Base-by-base conservation (phyloP, 2,797 vertebrate species). In the Hybognathus amarus region DNA sequence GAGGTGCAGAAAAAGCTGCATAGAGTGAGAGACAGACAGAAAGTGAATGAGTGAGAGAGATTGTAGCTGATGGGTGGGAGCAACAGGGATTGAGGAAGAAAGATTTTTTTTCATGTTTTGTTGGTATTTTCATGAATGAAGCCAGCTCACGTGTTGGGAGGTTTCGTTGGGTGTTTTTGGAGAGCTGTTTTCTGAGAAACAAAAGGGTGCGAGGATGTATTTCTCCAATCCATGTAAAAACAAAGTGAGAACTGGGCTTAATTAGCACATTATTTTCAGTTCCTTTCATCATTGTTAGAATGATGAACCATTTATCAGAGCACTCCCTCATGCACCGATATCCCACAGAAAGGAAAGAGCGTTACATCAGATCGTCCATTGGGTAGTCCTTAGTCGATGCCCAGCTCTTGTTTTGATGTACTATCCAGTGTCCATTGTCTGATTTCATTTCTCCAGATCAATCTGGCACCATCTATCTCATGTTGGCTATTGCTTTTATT, bases 61-160 rank as follows among this genome's bases (percentile, higher is more conserved):
- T 82, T 47, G 38, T 30, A 73, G 79, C 73, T 76, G 54, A 79
- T 80, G 79, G 66, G 52, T 71, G 27, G 71, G 50, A 68, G 63
- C 69, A 52, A 78, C 33, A 77, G 45, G 82, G 73, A 76, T 56
- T 17, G 59, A 77, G 42, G 45, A 69, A 75, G 36, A 79, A 71
- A 24, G 30, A 50, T 64, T 77, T 61, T 83, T 80, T 80, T 68
- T 40, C 30, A 42, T 30, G 59, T 82, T 77, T 70, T 76, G 50
- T 80, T 71, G 63, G 74, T 79, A 56, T 88, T 87, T 86, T 88
- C 76, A 77, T 87, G 89, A 90, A 87, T 89, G 86, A 87, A 85
- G 50, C 69, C 70, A 73, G 81, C 66, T 80, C 67, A 83, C 73
- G 75, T 69, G 54, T 82, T 83, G 40, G 66, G 78, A 83, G 71